Conservation (phyloP, 2,888 invertebrate genomes). For the Tetragnatha montana region DNA sequence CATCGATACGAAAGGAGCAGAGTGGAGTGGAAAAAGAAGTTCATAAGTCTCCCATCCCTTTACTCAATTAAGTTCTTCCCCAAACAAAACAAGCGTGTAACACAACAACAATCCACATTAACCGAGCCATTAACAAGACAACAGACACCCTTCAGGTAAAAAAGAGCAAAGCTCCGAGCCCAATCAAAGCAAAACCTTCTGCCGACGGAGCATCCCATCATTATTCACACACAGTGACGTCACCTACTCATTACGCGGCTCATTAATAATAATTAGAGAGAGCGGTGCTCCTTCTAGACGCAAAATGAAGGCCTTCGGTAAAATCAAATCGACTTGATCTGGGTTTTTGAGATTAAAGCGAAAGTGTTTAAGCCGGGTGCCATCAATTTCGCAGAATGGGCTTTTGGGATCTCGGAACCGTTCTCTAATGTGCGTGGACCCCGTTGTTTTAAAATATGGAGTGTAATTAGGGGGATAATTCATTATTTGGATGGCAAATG, state of each 20-base stretch:
- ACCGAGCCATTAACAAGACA: constrained; percentile 13
- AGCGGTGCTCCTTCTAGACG: not conserved
- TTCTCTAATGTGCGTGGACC: not conserved
- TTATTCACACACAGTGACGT: constrained; percentile 22
- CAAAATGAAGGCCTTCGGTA: constrained; percentile 5
- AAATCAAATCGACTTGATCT: constrained; percentile 2
- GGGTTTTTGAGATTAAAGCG: constrained; percentile 1
- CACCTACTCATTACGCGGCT: not conserved
- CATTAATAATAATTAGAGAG: constrained; percentile 37
- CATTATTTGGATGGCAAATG: not conserved
- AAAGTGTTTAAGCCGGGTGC: not conserved
- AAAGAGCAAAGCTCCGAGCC: constrained; percentile 2
- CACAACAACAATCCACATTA: not conserved
- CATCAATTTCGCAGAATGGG: not conserved
- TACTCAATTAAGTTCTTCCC: not conserved
- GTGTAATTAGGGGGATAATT: not conserved
- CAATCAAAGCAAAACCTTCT: not conserved
- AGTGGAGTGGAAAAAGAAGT: too few species aligned
- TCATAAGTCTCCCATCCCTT: too few species aligned
- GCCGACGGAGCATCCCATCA: not conserved
- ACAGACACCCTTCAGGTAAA: constrained; percentile 25
- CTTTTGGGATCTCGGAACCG: not conserved
- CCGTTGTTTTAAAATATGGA: not conserved
- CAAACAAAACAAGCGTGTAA: not conserved
- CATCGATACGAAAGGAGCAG: too few species aligned